Base-by-base conservation (phyloP, 2,797 vertebrate species). In the Chaunax sp. region DNA sequence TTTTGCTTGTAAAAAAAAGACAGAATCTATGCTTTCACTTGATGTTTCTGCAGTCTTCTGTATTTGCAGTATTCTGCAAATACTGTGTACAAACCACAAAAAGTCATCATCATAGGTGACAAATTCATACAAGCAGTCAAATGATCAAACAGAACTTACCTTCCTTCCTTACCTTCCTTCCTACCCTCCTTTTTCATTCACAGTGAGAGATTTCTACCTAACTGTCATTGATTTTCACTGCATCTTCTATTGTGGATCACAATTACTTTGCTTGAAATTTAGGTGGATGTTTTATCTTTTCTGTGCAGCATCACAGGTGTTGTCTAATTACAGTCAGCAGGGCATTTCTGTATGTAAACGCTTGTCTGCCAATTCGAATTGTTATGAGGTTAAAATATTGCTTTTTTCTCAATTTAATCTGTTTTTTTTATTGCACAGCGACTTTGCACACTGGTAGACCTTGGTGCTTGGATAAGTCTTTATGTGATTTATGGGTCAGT, bases 221-320 rank as follows among this genome's bases (percentile, higher is more conserved):
- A 5, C 23, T 4, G 26, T 70, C 38, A 75, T 84, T 66, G 64
- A n/a, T 28, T 28, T 28, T 28, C 28, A 28, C 28, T 8, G 4
- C 28, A 28, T 28, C 28, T 28, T 71, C 44, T 37, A 70, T 89
- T 89, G 86, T 84, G 59, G 51, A 40, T 55, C 57, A 56, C 54
- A 35, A 18, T 59, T 20, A 14, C 63, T 67, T 52, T 74, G 64
- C 77, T 67, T 83, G 50, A 28, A 64, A 41, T 15, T 5, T 19
- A 58, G 38, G 12, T 63, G 58, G 25, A 41, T 22, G 53, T 85
- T 55, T 74, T 57, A 73, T 74, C 22, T 46, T 38, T 47, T 7
- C 28, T 28, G 28, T 28, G 4, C 28, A 28, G 28, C 8, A 28
- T 28, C 28, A 28, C 22, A 54, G 53, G 44, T 66, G 66, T 15